Base-by-base conservation (phyloP, 1,140 invertebrate species). In the Orussus abietinus region DNA sequence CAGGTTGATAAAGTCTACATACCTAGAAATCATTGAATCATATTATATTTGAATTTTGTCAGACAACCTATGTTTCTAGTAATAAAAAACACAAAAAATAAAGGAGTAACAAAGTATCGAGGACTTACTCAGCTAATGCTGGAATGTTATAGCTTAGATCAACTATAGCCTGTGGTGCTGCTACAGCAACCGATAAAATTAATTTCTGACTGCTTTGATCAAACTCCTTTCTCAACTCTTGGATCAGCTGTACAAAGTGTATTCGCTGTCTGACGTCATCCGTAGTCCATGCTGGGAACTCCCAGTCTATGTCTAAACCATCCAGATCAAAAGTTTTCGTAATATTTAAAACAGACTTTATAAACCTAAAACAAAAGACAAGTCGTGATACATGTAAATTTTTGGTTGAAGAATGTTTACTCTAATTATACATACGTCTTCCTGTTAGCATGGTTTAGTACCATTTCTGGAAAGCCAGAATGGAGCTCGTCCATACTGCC, bases 221-320 rank as follows among this genome's bases (percentile, higher is more conserved):
- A 51, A 83, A 85, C 48, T 81, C 80, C 45, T 72, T 70, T 17
- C 81, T 73, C 11, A 89, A 77, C 63, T 88, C 85, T 44, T 81
- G 67, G 2, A 90, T 55, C 5, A 92, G 59, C 53, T 85, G 80
- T 2, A 80, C 77, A 51, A 89, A 87, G 68, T 85, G 82, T 66
- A 81, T 81, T 49, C 76, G 78, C 58, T 83, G 78, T 20, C 74
- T 75, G 51, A 69, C 72, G 53, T 63, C 58, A 21, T 35, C 44
- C 39, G 55, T 55, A 13, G 53, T 45, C 64, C 53, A 72, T 12
- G 59, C 62, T 6, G 91, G 90, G 64, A 91, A 93, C 65, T 94
- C 90, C 88, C 88, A 92, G 56, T 93, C 90, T 28, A 92, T 60
- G 65, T 93, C 90, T 5, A 92, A 69, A 14, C 90, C 90, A 72